Evolutionary conservation across 2,113 vertebrate genomes (phyloP), one percentile per base, ranked within the genome.

Genomic region (Pygoscelis antarcticus): DNA sequence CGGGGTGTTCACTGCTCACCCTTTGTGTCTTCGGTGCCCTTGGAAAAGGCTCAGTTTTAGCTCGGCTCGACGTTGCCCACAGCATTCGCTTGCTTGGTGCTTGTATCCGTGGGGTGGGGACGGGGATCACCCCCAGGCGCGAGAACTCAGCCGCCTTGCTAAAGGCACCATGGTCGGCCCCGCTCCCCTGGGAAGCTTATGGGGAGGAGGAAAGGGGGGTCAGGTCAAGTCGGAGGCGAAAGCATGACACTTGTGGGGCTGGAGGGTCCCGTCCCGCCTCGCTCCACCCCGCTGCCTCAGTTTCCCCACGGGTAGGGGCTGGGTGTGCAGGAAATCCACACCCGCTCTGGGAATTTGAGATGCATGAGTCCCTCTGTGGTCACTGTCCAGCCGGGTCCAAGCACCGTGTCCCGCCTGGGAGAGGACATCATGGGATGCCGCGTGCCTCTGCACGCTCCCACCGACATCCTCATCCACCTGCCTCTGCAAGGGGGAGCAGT

Each of bases 81-180:
- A 7, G 66, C 2, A 0, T 27, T 54, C 5, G 0, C 23, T 68
- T 29, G 3, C 19, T 55, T 17, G 29, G 30, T 29, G 81, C 42
- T 72, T 20, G 57, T 32, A 25, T 14, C 57, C 5, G 0, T 11
- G 82, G 42, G 10, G 10, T 57, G 71, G 57, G 66, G 27, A 49
- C 1, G 4, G 77, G 81, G 49, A 17, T 69, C 66, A 3, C 2
- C 14, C 13, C 14, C 14, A 1, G 5, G 47, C 1, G 0, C 0
- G 0, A 32, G 27, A 17, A 8, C 32, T 27, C 30, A 7, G 11
- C 26, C 0, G 0, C 47, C 11, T 82, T 30, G 13, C 62, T 74
- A 13, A 44, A 60, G 62, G 36, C 36, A 34, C 64, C 8, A 0
- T 3, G 44, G n/a, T 14, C 14, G 1, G 32, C 27, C 49, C 40